Conservation (phyloP, 2,888 invertebrate genomes). For the Chironomus tentans region DNA sequence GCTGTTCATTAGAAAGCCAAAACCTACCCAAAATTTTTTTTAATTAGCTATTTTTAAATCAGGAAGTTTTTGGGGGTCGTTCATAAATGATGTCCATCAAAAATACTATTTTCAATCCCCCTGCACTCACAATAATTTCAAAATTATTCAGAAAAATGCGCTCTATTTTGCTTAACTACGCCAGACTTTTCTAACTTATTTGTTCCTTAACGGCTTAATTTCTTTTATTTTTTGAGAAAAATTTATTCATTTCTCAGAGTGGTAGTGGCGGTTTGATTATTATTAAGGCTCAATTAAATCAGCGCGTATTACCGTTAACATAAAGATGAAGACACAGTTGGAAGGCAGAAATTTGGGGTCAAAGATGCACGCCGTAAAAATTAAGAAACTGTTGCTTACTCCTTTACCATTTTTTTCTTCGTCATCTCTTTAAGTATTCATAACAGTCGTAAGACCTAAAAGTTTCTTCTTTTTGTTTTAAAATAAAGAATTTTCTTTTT, state of each 20-base stretch:
- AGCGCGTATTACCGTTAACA: neutral
- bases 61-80: too few species aligned
- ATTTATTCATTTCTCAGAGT: neutral
- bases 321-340: neutral
- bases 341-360: neutral
- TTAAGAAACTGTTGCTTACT: neutral
- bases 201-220: neutral
- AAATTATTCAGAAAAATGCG: too few species aligned
- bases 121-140: too few species aligned
- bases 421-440: neutral
- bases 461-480: neutral
- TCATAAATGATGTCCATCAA: too few species aligned
- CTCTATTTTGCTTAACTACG: too few species aligned
- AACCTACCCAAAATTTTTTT: too few species aligned
- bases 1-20: too few species aligned
- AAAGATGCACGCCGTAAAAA: neutral
- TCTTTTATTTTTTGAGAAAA: neutral
- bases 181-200: too few species aligned
- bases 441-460: neutral
- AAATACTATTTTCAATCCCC: too few species aligned
- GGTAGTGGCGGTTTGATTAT: neutral
- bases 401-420: neutral
- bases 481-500: neutral
- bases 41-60: too few species aligned
- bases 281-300: slow-evolving; percentile 26